A percentile compares a stretch with the other conserved stretches of the same genome.
Conservation (phyloP, 2,888 invertebrate genomes). For the Coelinius sp. region DNA sequence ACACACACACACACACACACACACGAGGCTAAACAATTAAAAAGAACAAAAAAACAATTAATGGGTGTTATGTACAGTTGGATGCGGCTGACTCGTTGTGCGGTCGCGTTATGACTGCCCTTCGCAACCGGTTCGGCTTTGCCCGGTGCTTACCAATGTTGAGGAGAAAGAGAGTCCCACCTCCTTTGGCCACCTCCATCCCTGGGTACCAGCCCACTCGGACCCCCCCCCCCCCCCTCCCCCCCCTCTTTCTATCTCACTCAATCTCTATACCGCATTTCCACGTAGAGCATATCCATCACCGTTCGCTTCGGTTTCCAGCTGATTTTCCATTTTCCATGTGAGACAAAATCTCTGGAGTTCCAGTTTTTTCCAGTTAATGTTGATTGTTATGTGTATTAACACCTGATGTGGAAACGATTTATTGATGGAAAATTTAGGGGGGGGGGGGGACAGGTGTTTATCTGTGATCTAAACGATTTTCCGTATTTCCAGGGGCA, state of each 20-base stretch:
- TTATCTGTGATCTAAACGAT: too few relatives aligned
- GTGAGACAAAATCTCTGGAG: too few relatives aligned
- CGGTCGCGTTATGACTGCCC: conserved; percentile 69
- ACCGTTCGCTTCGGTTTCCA: background rate
- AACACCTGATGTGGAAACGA: background rate
- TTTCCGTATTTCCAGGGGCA: too few relatives aligned
- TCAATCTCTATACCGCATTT: conserved; percentile 22
- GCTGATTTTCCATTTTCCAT: background rate
- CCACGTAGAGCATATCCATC: conserved; percentile 9
- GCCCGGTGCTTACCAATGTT: conserved; percentile 18
- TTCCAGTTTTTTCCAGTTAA: background rate
- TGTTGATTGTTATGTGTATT: background rate
- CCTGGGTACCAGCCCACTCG: conserved; percentile 70
- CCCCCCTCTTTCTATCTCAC: conserved; percentile 29
- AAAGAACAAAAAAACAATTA: conserved; percentile 10
- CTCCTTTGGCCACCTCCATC: conserved; percentile 69
- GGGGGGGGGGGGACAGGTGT: background rate
- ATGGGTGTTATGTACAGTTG: conserved; percentile 18
- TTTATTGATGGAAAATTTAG: background rate
- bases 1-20: background rate
- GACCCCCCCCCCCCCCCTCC: conserved; percentile 60
- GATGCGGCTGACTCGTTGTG: conserved; percentile 59
- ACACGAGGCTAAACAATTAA: too few relatives aligned
- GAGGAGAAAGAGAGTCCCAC: conserved; percentile 63
- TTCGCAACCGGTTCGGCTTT: conserved; percentile 42